Conservation (phyloP, 1,140 invertebrate genomes). For the Druon quercuslanigerum region DNA sequence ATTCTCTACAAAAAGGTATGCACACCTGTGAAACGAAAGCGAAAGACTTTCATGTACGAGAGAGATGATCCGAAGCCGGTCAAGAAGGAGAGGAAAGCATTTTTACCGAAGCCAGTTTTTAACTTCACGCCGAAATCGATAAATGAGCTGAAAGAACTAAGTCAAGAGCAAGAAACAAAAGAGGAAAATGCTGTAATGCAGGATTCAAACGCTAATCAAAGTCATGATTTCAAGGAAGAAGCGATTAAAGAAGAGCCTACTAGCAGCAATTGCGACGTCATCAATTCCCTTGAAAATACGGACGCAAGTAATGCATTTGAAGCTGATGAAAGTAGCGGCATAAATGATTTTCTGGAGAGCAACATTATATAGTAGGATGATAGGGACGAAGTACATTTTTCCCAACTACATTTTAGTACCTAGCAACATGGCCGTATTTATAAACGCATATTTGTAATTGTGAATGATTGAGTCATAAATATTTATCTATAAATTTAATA, state of each 20-base stretch:
- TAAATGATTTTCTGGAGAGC: slow-evolving; percentile 2
- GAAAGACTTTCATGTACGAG: slow-evolving; percentile 72
- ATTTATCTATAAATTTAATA: slow-evolving; percentile 25
- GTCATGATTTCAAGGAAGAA: not conserved
- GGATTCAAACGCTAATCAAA: slow-evolving; percentile 1
- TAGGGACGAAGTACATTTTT: not conserved
- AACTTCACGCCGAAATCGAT: slow-evolving; percentile 55
- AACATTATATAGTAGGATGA: slow-evolving; percentile 23
- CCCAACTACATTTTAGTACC: slow-evolving; percentile 21
- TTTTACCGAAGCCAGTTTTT: too few species aligned
- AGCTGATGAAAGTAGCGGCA: slow-evolving; percentile 3
- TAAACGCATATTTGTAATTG: slow-evolving; percentile 31
- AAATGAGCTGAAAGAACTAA: not conserved
- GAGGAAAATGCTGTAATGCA: not conserved
- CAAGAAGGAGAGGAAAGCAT: slow-evolving; percentile 60
- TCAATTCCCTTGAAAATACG: not conserved
- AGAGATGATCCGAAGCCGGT: slow-evolving; percentile 63
- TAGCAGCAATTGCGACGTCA: not conserved
- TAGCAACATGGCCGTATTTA: slow-evolving; percentile 27
- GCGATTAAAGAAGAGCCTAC: slow-evolving; percentile 5
- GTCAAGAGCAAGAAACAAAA: slow-evolving; percentile 28
- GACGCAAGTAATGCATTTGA: not conserved
- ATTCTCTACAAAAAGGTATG: slow-evolving; percentile 76
- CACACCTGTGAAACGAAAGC: slow-evolving; percentile 72
- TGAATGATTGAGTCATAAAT: slow-evolving; percentile 29